phyloP scores from a whole-genome alignment of 2,113 vertebrate species.

The Prinia subflava region DNA sequence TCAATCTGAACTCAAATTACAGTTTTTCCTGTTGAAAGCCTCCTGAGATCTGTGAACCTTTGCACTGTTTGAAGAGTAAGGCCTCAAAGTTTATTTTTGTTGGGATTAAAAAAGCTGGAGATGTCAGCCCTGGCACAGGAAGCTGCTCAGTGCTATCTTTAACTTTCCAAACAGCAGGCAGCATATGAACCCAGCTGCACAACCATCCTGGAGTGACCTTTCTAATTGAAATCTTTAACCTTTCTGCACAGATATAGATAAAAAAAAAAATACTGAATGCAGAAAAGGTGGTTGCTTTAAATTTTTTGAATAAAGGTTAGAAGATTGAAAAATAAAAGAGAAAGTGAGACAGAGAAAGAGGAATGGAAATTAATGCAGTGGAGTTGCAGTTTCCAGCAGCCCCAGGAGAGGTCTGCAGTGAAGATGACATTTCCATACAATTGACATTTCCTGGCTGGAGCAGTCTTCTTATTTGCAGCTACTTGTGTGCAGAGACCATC shows the following conservation, averaged over 20 bases:
- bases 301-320: conserved; percentile 10
- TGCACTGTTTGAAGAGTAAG: neutral
- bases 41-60: neutral
- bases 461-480: conserved; percentile 39
- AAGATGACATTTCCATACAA: conserved; percentile 67
- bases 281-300: neutral
- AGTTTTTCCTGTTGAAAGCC: neutral
- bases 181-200: neutral
- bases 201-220: conserved; percentile 7
- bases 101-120: neutral
- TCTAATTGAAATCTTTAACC: conserved; percentile 51
- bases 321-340: conserved; percentile 35
- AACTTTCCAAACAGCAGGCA: neutral
- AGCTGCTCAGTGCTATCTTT: neutral
- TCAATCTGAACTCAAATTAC: neutral
- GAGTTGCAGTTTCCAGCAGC: conserved; percentile 15
- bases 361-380: conserved; percentile 45
- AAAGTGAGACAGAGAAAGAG: neutral
- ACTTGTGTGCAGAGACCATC: conserved; percentile 15
- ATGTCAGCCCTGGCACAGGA: neutral
- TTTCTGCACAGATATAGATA: conserved; percentile 16
- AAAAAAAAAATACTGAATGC: neutral
- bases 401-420: conserved; percentile 11
- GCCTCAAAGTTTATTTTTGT: neutral
- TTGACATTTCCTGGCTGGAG: conserved; percentile 49